Conservation (phyloP, 2,797 vertebrate genomes). For the Staurois parvus region DNA sequence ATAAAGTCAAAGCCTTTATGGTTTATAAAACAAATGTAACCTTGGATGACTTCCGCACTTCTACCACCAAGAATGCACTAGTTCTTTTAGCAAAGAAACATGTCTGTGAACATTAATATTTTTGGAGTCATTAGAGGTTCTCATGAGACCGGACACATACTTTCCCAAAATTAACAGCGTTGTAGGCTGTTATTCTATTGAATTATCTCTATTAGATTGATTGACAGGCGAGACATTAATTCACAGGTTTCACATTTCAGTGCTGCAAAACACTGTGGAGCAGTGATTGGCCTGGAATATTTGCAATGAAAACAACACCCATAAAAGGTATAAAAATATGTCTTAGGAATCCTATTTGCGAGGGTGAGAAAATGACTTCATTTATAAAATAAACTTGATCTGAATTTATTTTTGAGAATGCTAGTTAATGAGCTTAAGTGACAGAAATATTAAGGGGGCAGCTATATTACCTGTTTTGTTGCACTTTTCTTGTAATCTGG, state of each 20-base stretch:
- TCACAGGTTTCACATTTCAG: constrained; percentile 47
- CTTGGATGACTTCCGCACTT: constrained; percentile 7
- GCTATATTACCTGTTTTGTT: background rate
- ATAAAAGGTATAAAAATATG: constrained; percentile 50
- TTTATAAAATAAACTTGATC: constrained; percentile 12
- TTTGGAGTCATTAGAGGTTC: constrained; percentile 31
- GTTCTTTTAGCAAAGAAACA: constrained; percentile 11
- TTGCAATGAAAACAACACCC: constrained; percentile 42
- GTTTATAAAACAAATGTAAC: background rate
- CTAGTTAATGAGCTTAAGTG: background rate
- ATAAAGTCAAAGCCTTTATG: background rate
- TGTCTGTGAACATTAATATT: constrained; percentile 32
- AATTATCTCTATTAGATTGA: constrained; percentile 46
- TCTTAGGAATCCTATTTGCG: constrained; percentile 24
- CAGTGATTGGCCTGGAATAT: constrained; percentile 31
- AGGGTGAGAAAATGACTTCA: constrained; percentile 40
- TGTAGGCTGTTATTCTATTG: constrained; percentile 38
- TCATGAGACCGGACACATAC: constrained; percentile 29
- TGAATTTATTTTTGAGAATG: background rate
- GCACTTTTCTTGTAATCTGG: background rate
- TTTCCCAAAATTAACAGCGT: constrained; percentile 48
- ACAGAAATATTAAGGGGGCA: background rate
- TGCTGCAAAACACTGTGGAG: constrained; percentile 6
- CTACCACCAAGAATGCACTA: constrained; percentile 22
- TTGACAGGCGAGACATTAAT: constrained; percentile 49